Base-by-base conservation (phyloP, 1,140 invertebrate genomes). In the Diorhabda sublineata region DNA sequence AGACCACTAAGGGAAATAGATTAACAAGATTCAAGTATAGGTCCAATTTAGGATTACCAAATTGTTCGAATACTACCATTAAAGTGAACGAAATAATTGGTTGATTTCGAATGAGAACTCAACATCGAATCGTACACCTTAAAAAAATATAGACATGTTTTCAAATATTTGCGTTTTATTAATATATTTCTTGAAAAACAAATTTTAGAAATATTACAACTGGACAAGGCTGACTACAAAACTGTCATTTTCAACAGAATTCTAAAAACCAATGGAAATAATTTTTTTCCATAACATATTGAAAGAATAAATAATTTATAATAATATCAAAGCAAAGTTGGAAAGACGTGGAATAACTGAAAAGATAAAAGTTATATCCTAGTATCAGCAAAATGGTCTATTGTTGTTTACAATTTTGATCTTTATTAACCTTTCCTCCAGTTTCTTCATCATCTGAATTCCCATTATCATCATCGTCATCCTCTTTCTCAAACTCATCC, bases 401-500 rank as follows among this genome's bases (percentile, higher is more conserved):
- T 26, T 26, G 26, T 26, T 26, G 26, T 26, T 26, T 26, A 26
- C 52, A 56, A n/a, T 56, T 7, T 7, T 56, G 52, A 7, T 56
- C 52, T 56, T 56, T 68, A 69, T 45, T 63, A 62, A 8, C 71
- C 70, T 7, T 74, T 70, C 6, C 6, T n/a, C 6, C n/a, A 1
- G 52, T 56, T 4, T 83, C 81, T 43, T 81, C 79, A 44, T 82
- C 81, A 42, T 79, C 79, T 11, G 26, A 26, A 26, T 73, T 71
- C 11, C 76, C 75, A 6, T 82, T 80, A 43, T 81, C 79, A 26
- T 81, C 79, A 7, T 88, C 88, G 7, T 88, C 88, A 7, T 90
- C 89, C 59, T 88, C 87, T 52, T 89, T 87, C 68, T 90, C 87
- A 63, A 89, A 88, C 62, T 90, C 87, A 59, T 91, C 90, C 67